These are phyloP conservation scores for Lypha dubia DNA, from an alignment of 2,888 invertebrate genomes.

Conservation along the genomic window DNA sequence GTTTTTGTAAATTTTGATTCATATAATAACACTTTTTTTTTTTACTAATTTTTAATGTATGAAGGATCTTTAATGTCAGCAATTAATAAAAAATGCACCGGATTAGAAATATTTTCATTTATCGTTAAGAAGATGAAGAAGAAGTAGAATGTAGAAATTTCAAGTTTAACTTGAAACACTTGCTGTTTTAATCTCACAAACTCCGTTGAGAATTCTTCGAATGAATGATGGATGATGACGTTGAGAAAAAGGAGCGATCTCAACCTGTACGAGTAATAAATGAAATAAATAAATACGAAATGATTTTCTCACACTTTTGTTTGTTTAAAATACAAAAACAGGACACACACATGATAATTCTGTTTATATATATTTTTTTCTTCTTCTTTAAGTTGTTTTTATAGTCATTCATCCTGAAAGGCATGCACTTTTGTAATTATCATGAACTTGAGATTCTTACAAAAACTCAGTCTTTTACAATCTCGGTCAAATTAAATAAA, in stretches of 20 bases:
- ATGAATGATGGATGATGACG: not conserved
- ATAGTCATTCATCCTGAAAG: conserved; percentile 8
- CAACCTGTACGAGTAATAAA: not conserved
- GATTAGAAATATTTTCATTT: conserved; percentile 1
- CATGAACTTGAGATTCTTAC: conserved; percentile 4
- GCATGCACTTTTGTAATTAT: conserved; percentile 18
- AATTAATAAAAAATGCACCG: conserved; percentile 28
- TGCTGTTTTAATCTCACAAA: conserved; percentile 8
- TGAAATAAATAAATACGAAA: conserved; percentile 20
- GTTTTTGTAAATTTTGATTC: not conserved
- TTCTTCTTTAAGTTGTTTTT: conserved; percentile 22
- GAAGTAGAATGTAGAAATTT: not conserved
- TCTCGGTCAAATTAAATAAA: conserved; percentile 59
- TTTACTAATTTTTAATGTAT: not conserved
- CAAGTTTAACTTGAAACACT: conserved; percentile 35
- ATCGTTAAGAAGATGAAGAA: not conserved
- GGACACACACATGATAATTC: conserved; percentile 66
- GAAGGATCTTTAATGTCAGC: not conserved
- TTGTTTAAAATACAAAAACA: conserved; percentile 18
- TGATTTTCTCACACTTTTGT: conserved; percentile 68
- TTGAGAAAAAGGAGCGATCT: not conserved
- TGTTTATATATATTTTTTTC: too few species aligned
- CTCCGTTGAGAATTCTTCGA: not conserved
- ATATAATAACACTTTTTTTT: not conserved
- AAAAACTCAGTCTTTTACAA: conserved; percentile 31